Base-by-base conservation (phyloP, 2,888 invertebrate genomes). In the Ormyrus pomaceus region DNA sequence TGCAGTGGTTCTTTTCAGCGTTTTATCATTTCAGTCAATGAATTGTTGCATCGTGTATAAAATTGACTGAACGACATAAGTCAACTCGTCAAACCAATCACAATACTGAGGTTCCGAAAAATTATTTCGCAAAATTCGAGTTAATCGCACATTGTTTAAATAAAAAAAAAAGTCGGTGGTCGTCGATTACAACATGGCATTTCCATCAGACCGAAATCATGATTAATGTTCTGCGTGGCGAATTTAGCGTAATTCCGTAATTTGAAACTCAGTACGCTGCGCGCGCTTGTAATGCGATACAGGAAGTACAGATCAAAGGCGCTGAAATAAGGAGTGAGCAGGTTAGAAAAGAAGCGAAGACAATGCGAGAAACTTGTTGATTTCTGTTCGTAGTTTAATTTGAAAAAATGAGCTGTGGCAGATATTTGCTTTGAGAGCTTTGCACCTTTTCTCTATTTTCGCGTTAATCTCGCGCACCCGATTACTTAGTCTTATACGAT, bases 101-200 rank as follows among this genome's bases (percentile, higher is more conserved):
- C 62, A 70, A 73, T 55, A 59, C 55, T 65, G 70, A 45, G 50
- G 19, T 68, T 73, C 48, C 34, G 46, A 64, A 6, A 79, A 71
- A 69, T 78, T 55, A 46, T 66, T 55, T 66, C 8, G 50, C 34
- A 45, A 53, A 50, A 48, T 53, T 13, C 5, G 9, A 78, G 53
- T 62, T 48, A 45, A 70, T 78, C 19, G 46, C 48, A 61, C 46
- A 64, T 70, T 8, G 48, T 58, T 34, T 69, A 62, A 48, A 55
- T 19, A 69, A 75, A 66, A n/a, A 53, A 61, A 79, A 74, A 51
- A 71, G 68, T 81, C 81, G 77, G 77, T 81, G 77, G 74, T 76
- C 59, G 53, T 70, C 71, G 58, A 77, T 68, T 72, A 69, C 74
- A 75, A 81, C 78, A 81, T 81, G 81, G 81, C 81, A 78, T 72